Evolutionary conservation across 2,113 vertebrate genomes (phyloP), one percentile per base, ranked within the genome.

Genomic region (Dicentrarchus labrax): DNA sequence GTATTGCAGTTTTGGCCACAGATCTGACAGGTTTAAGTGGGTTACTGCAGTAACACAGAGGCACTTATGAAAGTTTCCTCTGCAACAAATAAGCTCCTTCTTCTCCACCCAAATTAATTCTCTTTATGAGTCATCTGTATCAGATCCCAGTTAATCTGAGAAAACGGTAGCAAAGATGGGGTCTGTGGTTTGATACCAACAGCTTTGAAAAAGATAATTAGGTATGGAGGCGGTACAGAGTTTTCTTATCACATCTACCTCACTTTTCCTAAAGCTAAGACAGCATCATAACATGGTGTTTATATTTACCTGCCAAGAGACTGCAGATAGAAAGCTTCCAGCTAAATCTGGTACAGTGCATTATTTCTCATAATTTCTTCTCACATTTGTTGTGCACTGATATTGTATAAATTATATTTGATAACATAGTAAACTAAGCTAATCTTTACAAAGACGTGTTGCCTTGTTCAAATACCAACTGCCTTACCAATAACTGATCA

Each of bases 1-100:
- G 50, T 48, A 13, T 10, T 77, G 36, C 64, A 74, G 77, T 51
- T 64, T 62, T 89, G 78, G 74, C 56, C 22, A 24, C 56, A 74
- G 51, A 90, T 80, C 76, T 74, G 50, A 91, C 62, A 57, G 54
- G n/a, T 81, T 90, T 4, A 91, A 86, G 72, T 88, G 53, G 89
- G 71, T 81, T 84, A 81, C 74, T 80, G 86, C 82, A 68, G 76
- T 30, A 80, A 45, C 30, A 72, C 53, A 76, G 70, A 80, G 38
- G 51, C 73, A 62, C 39, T 38, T 56, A 30, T 70, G 39, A 87
- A 84, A 66, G 68, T 75, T 81, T 79, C 21, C 30, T 59, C 43
- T 70, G 68, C 59, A 74, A 81, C 30, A 84, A 78, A 75, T 72
- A 70, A 36, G 39, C 74, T 68, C 67, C 38, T 82, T 71, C 11